These are phyloP conservation scores for Coreoperca whiteheadi DNA, from an alignment of 2,113 vertebrate species.

Conservation along the genomic window DNA sequence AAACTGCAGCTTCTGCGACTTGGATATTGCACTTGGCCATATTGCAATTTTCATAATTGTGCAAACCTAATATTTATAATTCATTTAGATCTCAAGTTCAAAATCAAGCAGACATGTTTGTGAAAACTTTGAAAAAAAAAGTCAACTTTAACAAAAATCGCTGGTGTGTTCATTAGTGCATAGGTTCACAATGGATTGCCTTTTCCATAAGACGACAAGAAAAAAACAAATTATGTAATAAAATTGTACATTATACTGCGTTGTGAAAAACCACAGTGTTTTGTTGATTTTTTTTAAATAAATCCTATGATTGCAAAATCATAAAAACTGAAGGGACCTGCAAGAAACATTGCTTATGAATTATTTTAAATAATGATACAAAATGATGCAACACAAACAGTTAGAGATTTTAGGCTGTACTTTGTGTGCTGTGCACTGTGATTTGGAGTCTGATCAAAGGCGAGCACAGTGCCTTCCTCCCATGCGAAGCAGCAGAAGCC, in stretches of 20 bases:
- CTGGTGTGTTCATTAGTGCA: background rate
- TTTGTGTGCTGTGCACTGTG: constrained; percentile 69
- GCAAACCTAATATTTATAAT: too few species aligned
- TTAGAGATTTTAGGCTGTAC: constrained; percentile 54
- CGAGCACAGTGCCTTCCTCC: constrained; percentile 67
- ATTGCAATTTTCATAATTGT: too few species aligned
- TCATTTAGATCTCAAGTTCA: background rate
- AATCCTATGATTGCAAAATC: background rate
- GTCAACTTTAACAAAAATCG: background rate
- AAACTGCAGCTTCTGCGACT: too few species aligned
- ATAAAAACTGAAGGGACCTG: background rate
- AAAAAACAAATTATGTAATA: background rate
- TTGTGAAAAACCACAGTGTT: background rate
- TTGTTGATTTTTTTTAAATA: background rate
- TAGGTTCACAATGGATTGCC: background rate
- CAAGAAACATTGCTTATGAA: background rate
- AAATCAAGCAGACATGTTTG: background rate
- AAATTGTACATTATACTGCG: background rate
- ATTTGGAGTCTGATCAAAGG: constrained; percentile 80
- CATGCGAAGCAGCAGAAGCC: constrained; percentile 74
- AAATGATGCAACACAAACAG: constrained; percentile 60
- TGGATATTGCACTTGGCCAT: too few species aligned
- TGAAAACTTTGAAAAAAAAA: background rate
- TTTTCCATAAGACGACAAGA: background rate
- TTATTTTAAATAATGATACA: constrained; percentile 27